Evolutionary conservation across 2,797 vertebrate species (phyloP).

Genomic region (Apogon hyalosoma): DNA sequence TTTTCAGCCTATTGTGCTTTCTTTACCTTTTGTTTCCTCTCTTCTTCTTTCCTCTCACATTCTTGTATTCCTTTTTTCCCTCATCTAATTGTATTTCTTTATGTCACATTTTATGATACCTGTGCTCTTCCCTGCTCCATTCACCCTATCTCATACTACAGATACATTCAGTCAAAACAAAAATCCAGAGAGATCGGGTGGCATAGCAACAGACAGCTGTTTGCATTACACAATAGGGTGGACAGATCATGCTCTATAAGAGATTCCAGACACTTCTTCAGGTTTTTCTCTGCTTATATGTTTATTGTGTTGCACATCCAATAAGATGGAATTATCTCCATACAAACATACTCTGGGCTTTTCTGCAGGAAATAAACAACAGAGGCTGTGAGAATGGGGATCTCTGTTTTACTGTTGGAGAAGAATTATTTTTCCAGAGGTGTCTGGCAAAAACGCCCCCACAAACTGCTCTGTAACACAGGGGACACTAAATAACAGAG

Average conservation of each 20-base stretch:
- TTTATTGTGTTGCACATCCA: slow-evolving; percentile 14
- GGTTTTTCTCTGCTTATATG: neutral
- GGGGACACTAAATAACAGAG: slow-evolving; percentile 68
- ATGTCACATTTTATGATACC: neutral
- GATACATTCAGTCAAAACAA: slow-evolving; percentile 50
- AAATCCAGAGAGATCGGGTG: slow-evolving; percentile 58
- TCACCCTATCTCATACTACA: slow-evolving; percentile 1
- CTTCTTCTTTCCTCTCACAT: neutral
- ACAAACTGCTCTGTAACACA: slow-evolving; percentile 49
- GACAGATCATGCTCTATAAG: slow-evolving; percentile 40
- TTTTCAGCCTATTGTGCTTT: neutral
- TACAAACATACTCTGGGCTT: neutral
- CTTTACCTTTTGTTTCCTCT: neutral
- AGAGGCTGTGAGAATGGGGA: slow-evolving; percentile 1
- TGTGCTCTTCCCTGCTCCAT: neutral
- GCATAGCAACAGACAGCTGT: slow-evolving; percentile 69
- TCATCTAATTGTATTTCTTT: neutral
- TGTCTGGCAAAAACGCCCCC: slow-evolving; percentile 46
- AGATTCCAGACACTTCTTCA: slow-evolving; percentile 41
- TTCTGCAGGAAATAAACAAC: slow-evolving; percentile 31
- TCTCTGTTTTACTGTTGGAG: slow-evolving; percentile 46
- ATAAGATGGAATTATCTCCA: neutral
- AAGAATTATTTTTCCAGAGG: slow-evolving; percentile 52
- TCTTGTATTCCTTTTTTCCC: neutral
- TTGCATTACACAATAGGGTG: slow-evolving; percentile 39